phyloP scores from a whole-genome alignment of 2,113 vertebrate species.

The Catagonus wagneri region DNA sequence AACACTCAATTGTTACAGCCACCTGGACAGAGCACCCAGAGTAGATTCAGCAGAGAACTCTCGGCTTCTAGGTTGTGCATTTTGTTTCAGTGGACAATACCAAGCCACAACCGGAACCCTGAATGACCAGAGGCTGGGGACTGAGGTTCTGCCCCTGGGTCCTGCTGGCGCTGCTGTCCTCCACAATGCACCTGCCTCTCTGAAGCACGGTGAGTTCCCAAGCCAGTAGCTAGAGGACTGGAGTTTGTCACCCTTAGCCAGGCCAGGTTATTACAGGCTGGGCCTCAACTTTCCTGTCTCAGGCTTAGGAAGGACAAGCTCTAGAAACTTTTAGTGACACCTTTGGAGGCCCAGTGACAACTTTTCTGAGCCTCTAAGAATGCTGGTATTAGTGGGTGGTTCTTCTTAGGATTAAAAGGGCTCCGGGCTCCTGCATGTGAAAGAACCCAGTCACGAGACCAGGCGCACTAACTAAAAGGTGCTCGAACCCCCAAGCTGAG shows the following conservation, averaged over 20 bases:
- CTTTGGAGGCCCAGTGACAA: neutral
- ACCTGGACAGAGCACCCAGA: too few species aligned
- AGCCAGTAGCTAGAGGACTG: neutral
- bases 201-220: neutral
- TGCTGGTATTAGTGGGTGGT: neutral
- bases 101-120: too few species aligned
- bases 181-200: neutral
- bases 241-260: neutral
- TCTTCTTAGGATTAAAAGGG: slow-evolving; percentile 28
- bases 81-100: too few species aligned
- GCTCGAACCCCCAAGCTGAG: neutral
- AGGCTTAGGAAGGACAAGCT: neutral
- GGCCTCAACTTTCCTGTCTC: neutral
- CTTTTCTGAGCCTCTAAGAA: slow-evolving; percentile 23
- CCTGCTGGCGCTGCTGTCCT: neutral
- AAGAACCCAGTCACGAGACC: neutral
- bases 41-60: too few species aligned
- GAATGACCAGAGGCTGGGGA: neutral
- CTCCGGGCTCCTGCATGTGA: neutral
- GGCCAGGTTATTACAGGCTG: neutral
- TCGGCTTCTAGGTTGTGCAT: too few species aligned
- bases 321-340: neutral
- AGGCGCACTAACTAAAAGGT: neutral
- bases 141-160: too few species aligned
- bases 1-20: too few species aligned